Evolutionary conservation across 2,113 vertebrate genomes (phyloP).

Genomic region (Hymenochirus boettgeri): DNA sequence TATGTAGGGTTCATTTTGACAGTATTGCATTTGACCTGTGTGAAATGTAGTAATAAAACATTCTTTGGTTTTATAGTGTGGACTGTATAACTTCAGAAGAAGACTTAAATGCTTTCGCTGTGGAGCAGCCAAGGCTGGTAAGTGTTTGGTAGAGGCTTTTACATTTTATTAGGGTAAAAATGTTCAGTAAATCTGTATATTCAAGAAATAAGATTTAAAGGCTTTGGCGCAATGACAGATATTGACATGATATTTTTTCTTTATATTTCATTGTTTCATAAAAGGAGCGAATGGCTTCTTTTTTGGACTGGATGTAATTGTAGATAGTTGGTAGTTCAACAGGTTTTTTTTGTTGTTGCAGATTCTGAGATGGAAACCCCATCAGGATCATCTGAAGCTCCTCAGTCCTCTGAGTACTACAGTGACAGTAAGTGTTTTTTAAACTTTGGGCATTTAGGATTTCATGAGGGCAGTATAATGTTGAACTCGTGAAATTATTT

Average conservation of each 20-base stretch:
- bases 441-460: not conserved
- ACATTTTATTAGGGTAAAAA: not conserved
- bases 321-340: constrained; percentile 25
- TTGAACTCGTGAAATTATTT: not conserved
- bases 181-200: too few species aligned
- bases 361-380: constrained; percentile 77
- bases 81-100: constrained; percentile 98
- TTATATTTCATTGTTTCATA: too few species aligned
- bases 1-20: too few species aligned
- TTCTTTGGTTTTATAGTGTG: constrained; percentile 74
- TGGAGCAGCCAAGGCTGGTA: constrained; percentile 94
- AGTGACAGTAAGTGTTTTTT: constrained; percentile 84
- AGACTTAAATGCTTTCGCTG: constrained; percentile 99
- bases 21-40: too few species aligned
- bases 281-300: too few species aligned
- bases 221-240: too few species aligned
- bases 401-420: constrained; percentile 87
- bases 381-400: constrained; percentile 75
- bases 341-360: constrained; percentile 39
- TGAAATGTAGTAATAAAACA: not conserved
- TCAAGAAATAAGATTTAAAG: too few species aligned
- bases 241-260: too few species aligned
- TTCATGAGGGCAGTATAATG: not conserved
- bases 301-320: not conserved
- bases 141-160: constrained; percentile 45